These are phyloP conservation scores for Neotoxoptera formosana DNA, from an alignment of 1,140 invertebrate genomes.

Conservation along the genomic window DNA sequence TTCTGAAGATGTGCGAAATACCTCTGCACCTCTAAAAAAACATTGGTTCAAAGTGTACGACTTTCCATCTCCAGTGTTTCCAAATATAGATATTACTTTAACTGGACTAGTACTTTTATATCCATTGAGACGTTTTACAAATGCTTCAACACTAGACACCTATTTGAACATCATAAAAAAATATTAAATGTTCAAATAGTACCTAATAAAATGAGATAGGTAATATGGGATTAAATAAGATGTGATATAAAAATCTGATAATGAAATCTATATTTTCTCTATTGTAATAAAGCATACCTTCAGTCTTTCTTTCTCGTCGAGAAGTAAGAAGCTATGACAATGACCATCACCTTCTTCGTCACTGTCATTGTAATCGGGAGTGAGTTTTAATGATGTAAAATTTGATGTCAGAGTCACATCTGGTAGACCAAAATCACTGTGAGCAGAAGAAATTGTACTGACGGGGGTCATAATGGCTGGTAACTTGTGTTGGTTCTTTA, in stretches of 20 bases:
- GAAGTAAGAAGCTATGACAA: slow-evolving; percentile 66
- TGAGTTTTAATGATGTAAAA: slow-evolving; percentile 62
- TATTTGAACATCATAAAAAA: slow-evolving; percentile 59
- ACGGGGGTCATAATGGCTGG: slow-evolving; percentile 52
- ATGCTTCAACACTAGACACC: slow-evolving; percentile 67
- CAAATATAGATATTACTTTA: slow-evolving; percentile 88
- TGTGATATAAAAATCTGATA: not conserved
- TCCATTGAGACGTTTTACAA: slow-evolving; percentile 66
- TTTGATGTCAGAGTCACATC: slow-evolving; percentile 62
- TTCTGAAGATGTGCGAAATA: slow-evolving; percentile 77
- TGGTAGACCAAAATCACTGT: slow-evolving; percentile 59
- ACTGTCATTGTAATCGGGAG: slow-evolving; percentile 55
- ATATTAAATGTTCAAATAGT: not conserved
- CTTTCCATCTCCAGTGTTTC: slow-evolving; percentile 87
- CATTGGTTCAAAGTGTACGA: slow-evolving; percentile 83
- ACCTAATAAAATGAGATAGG: not conserved
- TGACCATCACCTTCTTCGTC: slow-evolving; percentile 59
- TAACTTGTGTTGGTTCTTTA: slow-evolving; percentile 45
- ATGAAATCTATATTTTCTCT: not conserved
- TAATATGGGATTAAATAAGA: not conserved
- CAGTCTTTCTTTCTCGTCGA: slow-evolving; percentile 68
- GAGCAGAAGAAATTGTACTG: not conserved
- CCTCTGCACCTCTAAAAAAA: slow-evolving; percentile 78
- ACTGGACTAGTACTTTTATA: slow-evolving; percentile 67
- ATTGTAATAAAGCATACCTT: slow-evolving; percentile 60